phyloP scores from a whole-genome alignment of 2,113 vertebrate genomes.

The Scartelaos histophorus region DNA sequence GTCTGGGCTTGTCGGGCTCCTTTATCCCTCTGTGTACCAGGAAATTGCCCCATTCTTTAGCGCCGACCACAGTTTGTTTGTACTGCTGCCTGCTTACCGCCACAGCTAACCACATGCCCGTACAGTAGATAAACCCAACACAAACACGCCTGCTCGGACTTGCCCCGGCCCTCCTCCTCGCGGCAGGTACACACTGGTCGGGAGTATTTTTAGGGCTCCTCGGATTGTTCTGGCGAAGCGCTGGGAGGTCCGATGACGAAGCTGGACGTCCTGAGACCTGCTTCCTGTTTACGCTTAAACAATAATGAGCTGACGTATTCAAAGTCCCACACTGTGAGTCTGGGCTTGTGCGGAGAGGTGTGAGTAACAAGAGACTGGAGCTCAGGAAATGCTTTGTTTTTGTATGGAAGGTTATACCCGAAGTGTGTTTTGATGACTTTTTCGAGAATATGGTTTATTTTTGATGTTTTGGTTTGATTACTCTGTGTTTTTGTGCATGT shows the following conservation, averaged over 20 bases:
- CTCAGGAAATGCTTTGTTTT: not conserved
- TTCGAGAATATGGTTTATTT: no score
- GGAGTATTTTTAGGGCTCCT: conserved; percentile 59
- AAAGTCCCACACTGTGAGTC: conserved; percentile 38
- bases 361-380: not conserved
- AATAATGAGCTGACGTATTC: conserved; percentile 60
- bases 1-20: conserved; percentile 52
- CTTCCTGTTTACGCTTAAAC: conserved; percentile 71
- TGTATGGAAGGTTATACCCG: not conserved
- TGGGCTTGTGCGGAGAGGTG: conserved; percentile 20
- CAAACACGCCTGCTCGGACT: conserved; percentile 18
- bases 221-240: conserved; percentile 56
- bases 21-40: conserved; percentile 56
- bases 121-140: conserved; percentile 17
- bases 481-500: no score
- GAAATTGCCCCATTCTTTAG: conserved; percentile 62
- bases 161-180: conserved; percentile 14
- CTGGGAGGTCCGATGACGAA: conserved; percentile 62
- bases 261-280: conserved; percentile 38
- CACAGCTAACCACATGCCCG: conserved; percentile 27
- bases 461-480: no score
- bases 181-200: conserved; percentile 15
- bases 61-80: conserved; percentile 62
- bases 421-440: not conserved
- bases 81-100: conserved; percentile 44